Evolutionary conservation across 2,888 invertebrate species (phyloP).

Genomic region (Encarsia formosa): DNA sequence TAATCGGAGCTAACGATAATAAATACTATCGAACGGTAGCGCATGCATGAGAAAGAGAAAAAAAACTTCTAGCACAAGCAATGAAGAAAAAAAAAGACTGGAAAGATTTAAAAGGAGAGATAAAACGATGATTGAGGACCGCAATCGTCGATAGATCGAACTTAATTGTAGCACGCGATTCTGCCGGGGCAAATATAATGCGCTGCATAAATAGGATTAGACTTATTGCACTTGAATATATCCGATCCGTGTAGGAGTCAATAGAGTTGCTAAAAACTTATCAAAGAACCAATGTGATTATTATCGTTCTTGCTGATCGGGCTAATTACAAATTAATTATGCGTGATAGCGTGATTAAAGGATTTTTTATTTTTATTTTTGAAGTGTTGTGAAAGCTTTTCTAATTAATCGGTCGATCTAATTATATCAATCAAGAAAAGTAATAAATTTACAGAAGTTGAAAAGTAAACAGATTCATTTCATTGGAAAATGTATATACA

Average conservation of each 20-base stretch:
- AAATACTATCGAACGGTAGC: no score
- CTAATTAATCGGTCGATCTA: no score
- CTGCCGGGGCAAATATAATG: slow-evolving; percentile 17
- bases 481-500: no score
- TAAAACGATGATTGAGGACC: slow-evolving; percentile 10
- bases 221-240: slow-evolving; percentile 7
- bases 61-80: neutral
- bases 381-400: neutral
- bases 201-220: slow-evolving; percentile 24
- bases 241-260: neutral
- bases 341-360: neutral
- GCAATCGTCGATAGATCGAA: slow-evolving; percentile 17
- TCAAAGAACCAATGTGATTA: slow-evolving; percentile 1
- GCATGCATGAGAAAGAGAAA: neutral
- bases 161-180: slow-evolving; percentile 19
- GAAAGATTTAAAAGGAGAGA: neutral
- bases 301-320: neutral
- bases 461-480: no score
- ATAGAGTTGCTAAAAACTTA: slow-evolving; percentile 7
- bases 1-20: no score
- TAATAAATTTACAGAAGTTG: no score
- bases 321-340: slow-evolving; percentile 19
- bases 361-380: neutral
- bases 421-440: no score
- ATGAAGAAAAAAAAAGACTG: neutral